Evolutionary conservation across 2,888 invertebrate species (phyloP).

Genomic region (Microplitis deprimator): DNA sequence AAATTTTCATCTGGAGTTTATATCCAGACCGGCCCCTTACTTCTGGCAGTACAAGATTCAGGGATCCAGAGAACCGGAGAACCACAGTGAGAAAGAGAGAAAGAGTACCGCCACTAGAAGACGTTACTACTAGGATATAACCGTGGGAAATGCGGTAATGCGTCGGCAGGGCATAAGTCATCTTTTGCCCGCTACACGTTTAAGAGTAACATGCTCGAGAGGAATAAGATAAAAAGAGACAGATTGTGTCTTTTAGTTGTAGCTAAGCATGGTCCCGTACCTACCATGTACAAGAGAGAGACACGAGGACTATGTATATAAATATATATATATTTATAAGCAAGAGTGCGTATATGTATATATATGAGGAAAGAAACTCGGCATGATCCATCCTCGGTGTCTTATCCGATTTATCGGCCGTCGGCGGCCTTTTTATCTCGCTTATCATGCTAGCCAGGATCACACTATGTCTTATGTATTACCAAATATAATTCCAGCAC

Average conservation of each 20-base stretch:
- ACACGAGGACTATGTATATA: no score
- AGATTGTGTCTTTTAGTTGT: constrained; percentile 12
- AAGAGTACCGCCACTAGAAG: constrained; percentile 11
- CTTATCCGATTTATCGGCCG: constrained; percentile 32
- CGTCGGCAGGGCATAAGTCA: constrained; percentile 55
- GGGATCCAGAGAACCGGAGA: constrained; percentile 21
- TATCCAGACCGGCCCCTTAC: constrained; percentile 40
- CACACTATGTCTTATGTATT: constrained; percentile 30
- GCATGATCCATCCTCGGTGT: constrained; percentile 23
- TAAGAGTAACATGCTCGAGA: constrained; percentile 18
- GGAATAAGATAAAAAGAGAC: not conserved
- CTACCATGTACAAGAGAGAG: no score
- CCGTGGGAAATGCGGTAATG: constrained; percentile 55
- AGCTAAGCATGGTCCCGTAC: constrained; percentile 17
- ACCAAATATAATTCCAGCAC: constrained; percentile 25
- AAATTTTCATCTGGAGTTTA: constrained; percentile 54
- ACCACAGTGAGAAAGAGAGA: constrained; percentile 27
- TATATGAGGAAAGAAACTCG: constrained; percentile 2
- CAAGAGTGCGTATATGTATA: constrained; percentile 14
- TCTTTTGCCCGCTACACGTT: constrained; percentile 42
- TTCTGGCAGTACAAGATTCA: constrained; percentile 37
- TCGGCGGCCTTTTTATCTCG: constrained; percentile 31
- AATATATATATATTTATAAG: not conserved
- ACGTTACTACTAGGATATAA: constrained; percentile 46
- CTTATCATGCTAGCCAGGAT: constrained; percentile 32